These are phyloP conservation scores for Eristalis arbustorum DNA, from an alignment of 2,888 invertebrate species.

Conservation along the genomic window DNA sequence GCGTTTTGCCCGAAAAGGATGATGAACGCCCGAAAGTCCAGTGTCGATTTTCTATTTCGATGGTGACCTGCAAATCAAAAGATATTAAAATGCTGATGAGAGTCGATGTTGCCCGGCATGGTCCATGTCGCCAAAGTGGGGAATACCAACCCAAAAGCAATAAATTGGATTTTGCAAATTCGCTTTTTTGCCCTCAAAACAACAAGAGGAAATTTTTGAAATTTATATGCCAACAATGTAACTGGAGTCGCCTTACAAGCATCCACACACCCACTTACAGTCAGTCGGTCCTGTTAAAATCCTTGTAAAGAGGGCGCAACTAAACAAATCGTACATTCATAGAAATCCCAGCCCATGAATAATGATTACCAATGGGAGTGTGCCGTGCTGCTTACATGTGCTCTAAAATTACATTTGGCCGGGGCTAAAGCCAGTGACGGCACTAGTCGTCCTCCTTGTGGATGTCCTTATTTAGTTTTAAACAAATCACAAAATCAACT, in stretches of 20 bases:
- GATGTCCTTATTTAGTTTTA: constrained; percentile 58
- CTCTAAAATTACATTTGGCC: constrained; percentile 61
- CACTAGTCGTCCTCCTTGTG: not conserved
- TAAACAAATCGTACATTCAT: constrained; percentile 69
- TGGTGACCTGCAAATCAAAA: constrained; percentile 66
- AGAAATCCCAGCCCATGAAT: constrained; percentile 70
- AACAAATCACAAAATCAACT: constrained; percentile 69
- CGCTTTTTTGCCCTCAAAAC: constrained; percentile 39
- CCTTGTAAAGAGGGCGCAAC: constrained; percentile 59
- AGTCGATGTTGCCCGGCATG: constrained; percentile 37
- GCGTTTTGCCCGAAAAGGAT: not conserved
- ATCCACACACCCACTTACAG: not conserved
- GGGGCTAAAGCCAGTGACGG: not conserved
- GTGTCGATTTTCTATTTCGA: not conserved
- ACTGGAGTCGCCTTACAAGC: constrained; percentile 25
- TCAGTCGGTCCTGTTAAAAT: constrained; percentile 47
- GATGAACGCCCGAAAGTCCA: not conserved
- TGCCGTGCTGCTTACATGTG: constrained; percentile 54
- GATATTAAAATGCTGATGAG: constrained; percentile 62
- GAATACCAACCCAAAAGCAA: constrained; percentile 27
- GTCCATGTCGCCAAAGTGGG: constrained; percentile 15
- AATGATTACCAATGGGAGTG: constrained; percentile 68
- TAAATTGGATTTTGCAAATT: constrained; percentile 69
- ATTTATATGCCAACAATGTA: constrained; percentile 70
- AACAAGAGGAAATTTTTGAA: constrained; percentile 66